Evolutionary conservation across 2,113 vertebrate species (phyloP).

Genomic region (Miniopterus natalensis): DNA sequence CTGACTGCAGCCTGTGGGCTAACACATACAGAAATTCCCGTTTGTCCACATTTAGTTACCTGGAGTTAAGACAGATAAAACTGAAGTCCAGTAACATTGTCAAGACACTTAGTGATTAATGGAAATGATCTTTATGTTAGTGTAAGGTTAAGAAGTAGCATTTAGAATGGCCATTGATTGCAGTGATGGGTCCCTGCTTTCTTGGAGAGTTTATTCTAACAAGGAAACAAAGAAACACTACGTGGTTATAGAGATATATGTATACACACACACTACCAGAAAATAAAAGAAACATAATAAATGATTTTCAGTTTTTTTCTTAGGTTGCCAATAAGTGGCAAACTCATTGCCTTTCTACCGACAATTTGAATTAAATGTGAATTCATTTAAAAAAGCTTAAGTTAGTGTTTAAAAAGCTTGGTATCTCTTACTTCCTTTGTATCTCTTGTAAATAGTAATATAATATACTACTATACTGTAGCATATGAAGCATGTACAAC

Average conservation of each 20-base stretch:
- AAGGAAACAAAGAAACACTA: neutral
- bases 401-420: neutral
- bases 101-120: neutral
- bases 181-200: neutral
- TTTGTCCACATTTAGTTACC: conserved; percentile 42
- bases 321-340: neutral
- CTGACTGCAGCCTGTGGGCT: conserved; percentile 31
- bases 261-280: neutral
- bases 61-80: neutral
- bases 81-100: neutral
- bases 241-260: neutral
- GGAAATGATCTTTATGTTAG: neutral
- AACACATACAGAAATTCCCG: neutral
- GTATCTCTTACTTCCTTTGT: neutral
- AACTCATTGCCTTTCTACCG: neutral
- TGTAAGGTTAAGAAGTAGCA: neutral
- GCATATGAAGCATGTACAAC: neutral
- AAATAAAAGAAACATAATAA: neutral
- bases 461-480: neutral
- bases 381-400: neutral
- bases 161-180: neutral
- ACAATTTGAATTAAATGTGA: conserved; percentile 26
- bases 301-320: neutral
- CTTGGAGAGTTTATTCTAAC: neutral
- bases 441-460: neutral